Base-by-base conservation (phyloP, 2,888 invertebrate genomes). In the Erynnis tages region DNA sequence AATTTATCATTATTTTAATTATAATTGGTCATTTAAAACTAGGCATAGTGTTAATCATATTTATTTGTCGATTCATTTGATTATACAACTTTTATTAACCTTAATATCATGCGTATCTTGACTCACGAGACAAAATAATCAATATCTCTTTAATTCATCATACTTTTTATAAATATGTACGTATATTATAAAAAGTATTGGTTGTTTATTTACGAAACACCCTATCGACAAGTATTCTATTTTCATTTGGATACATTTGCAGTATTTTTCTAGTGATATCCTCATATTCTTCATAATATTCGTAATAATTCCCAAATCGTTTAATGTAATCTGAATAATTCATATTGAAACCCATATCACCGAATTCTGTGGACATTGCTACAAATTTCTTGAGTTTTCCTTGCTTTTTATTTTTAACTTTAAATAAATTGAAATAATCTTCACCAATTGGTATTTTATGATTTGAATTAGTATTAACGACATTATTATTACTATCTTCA, bases 291-390 rank as follows among this genome's bases (percentile, higher is more conserved):
- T 55, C 53, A 10, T 59, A 44, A 4, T 59, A 45, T n/a, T 67
- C 64, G 5, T 66, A 56, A 6, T 59, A 21, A 17, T 50, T 37
- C 3, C 61, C 63, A 16, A 44, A 16, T 53, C 65, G 59, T 44
- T 75, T 79, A 0, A 79, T 59, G 61, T 68, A 72, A 21, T 83
- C 78, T 0, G 69, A 60, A 60, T 82, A 86, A 47, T 72, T 74
- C 3, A 56, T 30, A 68, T 82, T 73, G 45, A 75, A 78, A 0
- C 86, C 87, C 47, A 84, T 76, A 68, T 87, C 86, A 1, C 83
- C 88, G 6, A 65, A 66, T 29, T 71, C 60, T 0, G 65, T 66
- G 1, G 70, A 68, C 85, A 84, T 85, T 0, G 69, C 63, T 0
- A 71, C 60, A 2, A 54, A 55, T 21, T 70, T 68, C 1, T 54